A percentile compares a stretch with the other conserved stretches of the same genome.
These are phyloP conservation scores for Diadegma fenestrale DNA, from an alignment of 2,888 invertebrate species.

Conservation along the genomic window DNA sequence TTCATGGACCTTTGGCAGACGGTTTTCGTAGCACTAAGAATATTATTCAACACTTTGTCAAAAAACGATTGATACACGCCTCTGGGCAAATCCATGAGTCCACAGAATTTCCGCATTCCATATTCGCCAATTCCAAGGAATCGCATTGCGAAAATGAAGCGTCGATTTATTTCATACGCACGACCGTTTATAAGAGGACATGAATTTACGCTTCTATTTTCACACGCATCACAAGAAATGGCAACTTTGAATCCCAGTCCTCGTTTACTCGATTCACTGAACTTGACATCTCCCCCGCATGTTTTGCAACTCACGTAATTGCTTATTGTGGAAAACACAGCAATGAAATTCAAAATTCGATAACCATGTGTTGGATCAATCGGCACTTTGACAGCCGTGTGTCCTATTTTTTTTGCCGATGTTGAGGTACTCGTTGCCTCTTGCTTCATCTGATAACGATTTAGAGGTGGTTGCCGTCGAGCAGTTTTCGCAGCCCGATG, in stretches of 20 bases:
- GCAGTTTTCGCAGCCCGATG: too few species aligned
- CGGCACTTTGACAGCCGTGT: neutral
- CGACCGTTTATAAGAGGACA: neutral
- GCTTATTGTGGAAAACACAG: slow-evolving; percentile 1
- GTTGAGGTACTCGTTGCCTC: neutral
- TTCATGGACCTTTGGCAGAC: neutral
- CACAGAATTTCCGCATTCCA: neutral
- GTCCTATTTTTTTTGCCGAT: neutral
- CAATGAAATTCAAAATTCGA: slow-evolving; percentile 1
- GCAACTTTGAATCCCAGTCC: neutral
- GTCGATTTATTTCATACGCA: neutral
- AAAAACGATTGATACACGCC: neutral
- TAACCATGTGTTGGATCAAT: slow-evolving; percentile 3
- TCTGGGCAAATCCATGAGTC: neutral
- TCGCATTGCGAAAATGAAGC: neutral
- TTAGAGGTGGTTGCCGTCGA: neutral
- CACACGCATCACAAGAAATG: neutral
- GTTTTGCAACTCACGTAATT: neutral
- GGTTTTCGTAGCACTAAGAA: neutral
- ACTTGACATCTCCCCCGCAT: too few species aligned
- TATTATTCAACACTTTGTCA: neutral
- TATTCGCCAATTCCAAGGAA: neutral
- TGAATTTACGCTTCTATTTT: neutral
- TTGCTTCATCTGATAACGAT: neutral
- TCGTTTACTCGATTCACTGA: neutral